Evolutionary conservation across 2,888 invertebrate genomes (phyloP).

Genomic region (Tromatobia lineatoria): DNA sequence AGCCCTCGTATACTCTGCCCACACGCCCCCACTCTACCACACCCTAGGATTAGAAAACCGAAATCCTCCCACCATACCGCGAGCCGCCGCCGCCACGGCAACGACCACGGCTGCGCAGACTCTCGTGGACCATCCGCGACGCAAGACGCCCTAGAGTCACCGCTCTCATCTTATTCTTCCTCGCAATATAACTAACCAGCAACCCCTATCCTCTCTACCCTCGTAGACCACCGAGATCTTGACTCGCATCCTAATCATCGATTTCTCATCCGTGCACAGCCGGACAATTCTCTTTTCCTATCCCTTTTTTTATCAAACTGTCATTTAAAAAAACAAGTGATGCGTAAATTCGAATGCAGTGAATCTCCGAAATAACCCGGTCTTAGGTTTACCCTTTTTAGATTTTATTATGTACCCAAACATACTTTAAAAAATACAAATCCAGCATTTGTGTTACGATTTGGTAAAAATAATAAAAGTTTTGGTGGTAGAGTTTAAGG

Average conservation of each 20-base stretch:
- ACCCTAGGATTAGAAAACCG: constrained; percentile 82
- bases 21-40: constrained; percentile 78
- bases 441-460: too few relatives aligned
- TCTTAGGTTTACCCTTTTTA: too few relatives aligned
- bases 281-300: background rate
- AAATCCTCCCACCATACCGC: constrained; percentile 76
- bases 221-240: constrained; percentile 34
- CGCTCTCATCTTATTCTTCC: constrained; percentile 45
- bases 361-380: too few relatives aligned
- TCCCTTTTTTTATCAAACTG: constrained; percentile 7
- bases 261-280: background rate
- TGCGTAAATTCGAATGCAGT: too few relatives aligned
- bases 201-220: constrained; percentile 40
- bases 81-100: constrained; percentile 52
- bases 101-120: constrained; percentile 66
- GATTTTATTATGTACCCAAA: too few relatives aligned
- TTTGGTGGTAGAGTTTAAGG: too few relatives aligned
- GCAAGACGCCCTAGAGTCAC: constrained; percentile 43
- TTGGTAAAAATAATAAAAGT: too few relatives aligned
- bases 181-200: constrained; percentile 53
- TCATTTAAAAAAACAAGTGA: too few relatives aligned
- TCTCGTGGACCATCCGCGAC: constrained; percentile 61
- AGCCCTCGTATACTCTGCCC: constrained; percentile 58
- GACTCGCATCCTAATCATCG: constrained; percentile 43
- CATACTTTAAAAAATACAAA: too few relatives aligned